Base-by-base conservation (phyloP, 2,888 invertebrate genomes). In the Oscheius sp. region DNA sequence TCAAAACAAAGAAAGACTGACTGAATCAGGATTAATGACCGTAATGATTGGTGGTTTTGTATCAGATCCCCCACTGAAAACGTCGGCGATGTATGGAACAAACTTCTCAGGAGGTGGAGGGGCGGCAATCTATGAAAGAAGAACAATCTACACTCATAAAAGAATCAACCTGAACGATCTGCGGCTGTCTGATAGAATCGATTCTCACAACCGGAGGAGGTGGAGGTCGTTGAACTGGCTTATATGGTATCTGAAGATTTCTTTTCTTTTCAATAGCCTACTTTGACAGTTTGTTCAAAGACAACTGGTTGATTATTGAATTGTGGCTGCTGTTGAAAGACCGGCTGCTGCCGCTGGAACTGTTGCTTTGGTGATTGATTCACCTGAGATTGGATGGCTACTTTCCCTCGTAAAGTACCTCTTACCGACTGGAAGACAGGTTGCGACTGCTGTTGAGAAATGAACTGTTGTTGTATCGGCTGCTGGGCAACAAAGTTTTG, bases 31-130 rank as follows among this genome's bases (percentile, higher is more conserved):
- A 20, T 17, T 54, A 20, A 33, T 65, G 26, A 47, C 56, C 26
- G 49, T 54, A n/a, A 44, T 51, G 26, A 56, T 41, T 17, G 49
- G 56, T n/a, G 66, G 62, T 26, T 50, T 62, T 3, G 62, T 14
- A 33, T 50, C 62, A 6, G 28, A 17, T 5, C 26, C 30, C 20
- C 17, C 49, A 30, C 28, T 47, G 63, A 49, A 66, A 17, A 72
- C 30, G 45, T 72, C 72, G 12, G 59, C 30, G 17, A 62, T 45
- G 49, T 70, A 61, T 1, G 80, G 75, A n/a, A 78, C 45, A 61
- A 79, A 77, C 20, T 68, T 64, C 24, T 69, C 66, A 24, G 77
- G 77, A 14, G 80, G 80, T 9, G 79, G 74, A 9, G 75, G 73
- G 6, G 75, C 64, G 8, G 63, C 47, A 22, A 50, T 38, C 61